Conservation (phyloP, 2,113 vertebrate species). For the Scopus umbretta region DNA sequence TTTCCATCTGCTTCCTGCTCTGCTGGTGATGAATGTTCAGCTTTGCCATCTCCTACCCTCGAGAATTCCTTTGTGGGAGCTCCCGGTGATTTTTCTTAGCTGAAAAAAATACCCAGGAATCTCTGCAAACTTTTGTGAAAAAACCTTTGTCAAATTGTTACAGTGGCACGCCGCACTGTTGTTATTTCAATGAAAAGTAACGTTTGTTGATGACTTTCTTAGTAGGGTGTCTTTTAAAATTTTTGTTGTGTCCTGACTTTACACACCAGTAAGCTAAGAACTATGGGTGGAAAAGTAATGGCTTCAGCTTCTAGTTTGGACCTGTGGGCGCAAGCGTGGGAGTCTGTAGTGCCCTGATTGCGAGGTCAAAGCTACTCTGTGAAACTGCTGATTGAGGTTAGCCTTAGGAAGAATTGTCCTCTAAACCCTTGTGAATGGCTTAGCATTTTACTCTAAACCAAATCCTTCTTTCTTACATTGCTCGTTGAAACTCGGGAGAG, state of each 20-base stretch:
- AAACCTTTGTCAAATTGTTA: neutral
- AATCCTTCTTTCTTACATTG: neutral
- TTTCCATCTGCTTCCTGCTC: constrained; percentile 50
- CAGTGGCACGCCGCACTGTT: rapidly evolving
- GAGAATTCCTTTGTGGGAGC: neutral
- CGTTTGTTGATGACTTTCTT: neutral
- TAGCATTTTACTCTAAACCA: neutral
- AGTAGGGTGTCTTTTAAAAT: neutral
- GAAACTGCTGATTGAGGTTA: neutral
- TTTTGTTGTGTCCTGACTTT: neutral
- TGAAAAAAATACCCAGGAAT: neutral
- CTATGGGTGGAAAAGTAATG: neutral
- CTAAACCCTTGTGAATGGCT: rapidly evolving
- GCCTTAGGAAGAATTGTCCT: neutral
- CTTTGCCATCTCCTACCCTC: neutral
- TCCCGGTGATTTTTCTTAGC: neutral
- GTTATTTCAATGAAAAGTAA: neutral
- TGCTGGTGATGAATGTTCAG: neutral
- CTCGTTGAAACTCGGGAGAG: neutral
- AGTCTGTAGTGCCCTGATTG: rapidly evolving
- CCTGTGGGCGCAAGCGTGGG: neutral
- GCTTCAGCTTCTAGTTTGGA: neutral
- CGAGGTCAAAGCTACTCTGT: neutral
- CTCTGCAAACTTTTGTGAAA: neutral
- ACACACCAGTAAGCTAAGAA: neutral